Evolutionary conservation across 1,140 invertebrate species (phyloP), one percentile per base, ranked within the genome.

Genomic region (Bombus picipes): DNA sequence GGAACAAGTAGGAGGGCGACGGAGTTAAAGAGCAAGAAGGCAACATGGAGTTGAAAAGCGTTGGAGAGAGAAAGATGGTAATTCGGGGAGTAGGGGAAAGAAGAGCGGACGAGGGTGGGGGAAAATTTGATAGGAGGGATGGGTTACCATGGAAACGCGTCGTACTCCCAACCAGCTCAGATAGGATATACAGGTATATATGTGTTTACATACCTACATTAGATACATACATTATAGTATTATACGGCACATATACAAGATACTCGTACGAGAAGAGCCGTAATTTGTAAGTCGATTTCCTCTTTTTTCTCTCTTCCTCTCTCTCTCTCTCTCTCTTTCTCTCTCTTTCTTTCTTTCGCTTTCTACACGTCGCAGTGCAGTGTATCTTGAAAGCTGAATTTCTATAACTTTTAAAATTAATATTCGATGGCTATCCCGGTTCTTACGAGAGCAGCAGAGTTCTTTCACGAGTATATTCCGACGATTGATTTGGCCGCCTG

Each of bases 101-200:
- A 18, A 43, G 72, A 10, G n/a, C 25, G 68, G 6, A 13, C 5
- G 8, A 25, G 22, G 37, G 66, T 47, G 66, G 59, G 47, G 47
- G 75, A 65, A 89, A 83, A 85, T 92, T 89, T 88, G 88, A 90
- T 87, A 90, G 88, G 89, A 90, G 91, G 89, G 93, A 91, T 91
- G 87, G 86, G 94, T 95, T 93, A 83, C 93, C 91, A 93, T 89
- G 93, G 94, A 91, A 93, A 95, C 94, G 91, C 92, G 92, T 93
- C 91, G 90, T 92, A 85, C 89, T 90, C 82, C 86, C 89, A 79
- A 88, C 84, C 90, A 87, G 81, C 92, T 93, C 85, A 84, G 87
- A 93, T 87, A 91, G 86, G 88, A 89, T 86, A 86, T 86, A 89
- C 86, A 91, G 81, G 71, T 88, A 71, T 87, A 90, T 86, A 81